Percentiles rank a stretch among this genome's conserved stretches.
Conservation (phyloP, 2,888 invertebrate species). For the Aleiodes leptofemur region DNA sequence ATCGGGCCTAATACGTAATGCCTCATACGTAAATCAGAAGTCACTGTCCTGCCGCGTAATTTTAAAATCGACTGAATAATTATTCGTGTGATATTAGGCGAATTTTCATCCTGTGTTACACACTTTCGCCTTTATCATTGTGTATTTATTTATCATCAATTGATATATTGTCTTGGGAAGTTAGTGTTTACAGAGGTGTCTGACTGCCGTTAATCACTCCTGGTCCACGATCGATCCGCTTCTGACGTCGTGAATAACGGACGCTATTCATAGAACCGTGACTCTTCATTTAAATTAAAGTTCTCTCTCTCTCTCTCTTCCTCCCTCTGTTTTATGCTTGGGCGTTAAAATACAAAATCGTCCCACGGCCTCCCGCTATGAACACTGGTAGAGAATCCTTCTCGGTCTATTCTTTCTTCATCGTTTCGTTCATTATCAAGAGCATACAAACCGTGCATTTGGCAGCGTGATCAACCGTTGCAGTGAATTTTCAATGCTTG, state of each 20-base stretch:
- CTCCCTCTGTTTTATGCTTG: conserved; percentile 43
- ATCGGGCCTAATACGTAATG: too few relatives aligned
- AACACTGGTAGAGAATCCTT: too few relatives aligned
- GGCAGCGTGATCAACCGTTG: conserved; percentile 28
- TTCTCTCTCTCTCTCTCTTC: too few relatives aligned
- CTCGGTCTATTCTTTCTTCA: conserved; percentile 2
- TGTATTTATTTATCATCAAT: too few relatives aligned
- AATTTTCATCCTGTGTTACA: too few relatives aligned
- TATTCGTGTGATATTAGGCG: too few relatives aligned
- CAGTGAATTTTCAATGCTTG: conserved; percentile 18
- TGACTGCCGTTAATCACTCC: conserved; percentile 24
- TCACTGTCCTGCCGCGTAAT: too few relatives aligned
- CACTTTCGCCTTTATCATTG: too few relatives aligned
- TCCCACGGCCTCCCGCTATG: conserved; percentile 37
- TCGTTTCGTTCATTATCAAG: conserved; percentile 2
- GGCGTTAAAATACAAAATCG: conserved; percentile 27
- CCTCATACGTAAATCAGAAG: too few relatives aligned
- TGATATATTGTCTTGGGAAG: too few relatives aligned
- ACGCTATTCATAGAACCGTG: conserved; percentile 49
- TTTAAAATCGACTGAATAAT: too few relatives aligned
- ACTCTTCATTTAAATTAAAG: conserved; percentile 54
- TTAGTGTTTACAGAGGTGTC: conserved; percentile 3
- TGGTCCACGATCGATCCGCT: conserved; percentile 32
- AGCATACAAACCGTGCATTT: conserved; percentile 14
- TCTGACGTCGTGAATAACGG: conserved; percentile 51